Evolutionary conservation across 1,140 invertebrate genomes (phyloP), one percentile per base, ranked within the genome.

Genomic region (Drosophila trapezifrons): DNA sequence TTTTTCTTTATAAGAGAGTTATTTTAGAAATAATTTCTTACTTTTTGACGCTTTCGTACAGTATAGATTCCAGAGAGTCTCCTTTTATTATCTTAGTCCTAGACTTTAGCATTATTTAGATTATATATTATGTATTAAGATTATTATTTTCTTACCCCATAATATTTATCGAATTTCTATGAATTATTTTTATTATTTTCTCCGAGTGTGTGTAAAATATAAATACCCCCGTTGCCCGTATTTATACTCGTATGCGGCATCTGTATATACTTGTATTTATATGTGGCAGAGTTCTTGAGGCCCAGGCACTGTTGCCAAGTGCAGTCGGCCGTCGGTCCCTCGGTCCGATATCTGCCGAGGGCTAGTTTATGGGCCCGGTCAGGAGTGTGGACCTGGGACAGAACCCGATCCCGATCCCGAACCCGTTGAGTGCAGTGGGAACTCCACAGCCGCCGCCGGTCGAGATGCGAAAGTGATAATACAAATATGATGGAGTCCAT

Each of bases 401-500:
- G 49, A 52, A 52, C 49, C 49, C 49, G 49, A 52, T 52, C 47
- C 47, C 47, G 47, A 51, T 32, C 17, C 49, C 49, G 47, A 35
- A 20, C 9, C 37, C 62, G 60, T 35, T 69, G 60, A 66, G 60
- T 66, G 65, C 65, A 66, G 64, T 67, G 64, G 64, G 65, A 69
- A 67, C 67, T 69, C 64, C 67, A 69, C 65, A 51, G 65, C 64
- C 64, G 32, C 60, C 49, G 40, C 17, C 65, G 65, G 65, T 40
- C 46, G 60, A 69, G 65, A 69, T 69, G 65, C 65, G 65, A 69
- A 69, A 69, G 67, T 47, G 52, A 71, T 70, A 70, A 71, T 71
- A 71, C 67, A 71, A 71, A 71, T 71, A 71, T 71, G 67, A 71
- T 71, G 67, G 66, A 67, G 65, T 35, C 52, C 65, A 71, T 71